Conservation (phyloP, 2,113 vertebrate species). For the Eubucco bourcierii region DNA sequence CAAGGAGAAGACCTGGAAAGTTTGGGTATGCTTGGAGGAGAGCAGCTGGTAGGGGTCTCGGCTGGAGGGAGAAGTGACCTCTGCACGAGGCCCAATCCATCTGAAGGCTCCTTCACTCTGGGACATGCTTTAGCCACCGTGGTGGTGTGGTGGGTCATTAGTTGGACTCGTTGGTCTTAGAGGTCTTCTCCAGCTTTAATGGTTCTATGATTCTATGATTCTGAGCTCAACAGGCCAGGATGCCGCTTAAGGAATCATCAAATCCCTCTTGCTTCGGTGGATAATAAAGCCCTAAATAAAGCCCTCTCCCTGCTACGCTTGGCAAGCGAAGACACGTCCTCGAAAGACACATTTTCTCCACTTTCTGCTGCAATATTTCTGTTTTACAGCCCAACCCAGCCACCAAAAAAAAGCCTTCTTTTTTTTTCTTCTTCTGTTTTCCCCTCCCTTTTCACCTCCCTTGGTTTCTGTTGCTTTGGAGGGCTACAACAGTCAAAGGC, state of each 20-base stretch:
- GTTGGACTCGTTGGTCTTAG: no score
- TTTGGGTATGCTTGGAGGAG: not conserved
- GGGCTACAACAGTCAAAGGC: not conserved
- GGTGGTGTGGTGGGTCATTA: no score
- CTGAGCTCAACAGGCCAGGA: not conserved
- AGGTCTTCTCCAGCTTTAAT: no score
- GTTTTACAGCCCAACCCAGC: fast-evolving
- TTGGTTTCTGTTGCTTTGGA: not conserved
- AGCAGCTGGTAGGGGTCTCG: not conserved
- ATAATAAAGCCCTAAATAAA: not conserved
- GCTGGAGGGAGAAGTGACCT: not conserved
- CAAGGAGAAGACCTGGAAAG: slow-evolving; percentile 19
- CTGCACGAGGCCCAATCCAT: not conserved
- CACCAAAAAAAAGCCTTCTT: no score
- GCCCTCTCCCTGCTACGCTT: not conserved
- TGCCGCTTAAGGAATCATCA: not conserved
- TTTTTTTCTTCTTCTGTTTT: not conserved
- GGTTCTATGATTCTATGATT: no score
- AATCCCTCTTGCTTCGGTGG: not conserved
- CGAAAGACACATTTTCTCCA: not conserved
- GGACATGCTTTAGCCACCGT: no score
- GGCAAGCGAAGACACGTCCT: not conserved
- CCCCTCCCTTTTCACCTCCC: fast-evolving
- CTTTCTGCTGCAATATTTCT: not conserved
- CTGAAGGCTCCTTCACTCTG: not conserved